phyloP scores from a whole-genome alignment of 2,113 vertebrate species.

The Cacatua alba region DNA sequence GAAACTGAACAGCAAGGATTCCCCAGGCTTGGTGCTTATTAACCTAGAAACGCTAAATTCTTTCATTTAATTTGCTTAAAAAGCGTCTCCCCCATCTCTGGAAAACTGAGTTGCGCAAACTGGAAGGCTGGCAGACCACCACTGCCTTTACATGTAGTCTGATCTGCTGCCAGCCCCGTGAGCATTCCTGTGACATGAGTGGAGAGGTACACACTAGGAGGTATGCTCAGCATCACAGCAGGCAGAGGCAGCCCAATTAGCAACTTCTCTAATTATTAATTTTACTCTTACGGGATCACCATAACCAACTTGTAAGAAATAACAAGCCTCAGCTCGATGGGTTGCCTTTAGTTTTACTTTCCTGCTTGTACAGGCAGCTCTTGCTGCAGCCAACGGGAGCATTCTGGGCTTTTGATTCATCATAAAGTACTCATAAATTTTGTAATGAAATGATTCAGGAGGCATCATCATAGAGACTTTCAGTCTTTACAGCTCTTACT shows the following conservation, averaged over 20 bases:
- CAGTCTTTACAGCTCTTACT: not conserved
- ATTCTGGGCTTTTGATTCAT: not conserved
- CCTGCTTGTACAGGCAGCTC: not conserved
- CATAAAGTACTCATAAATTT: not conserved
- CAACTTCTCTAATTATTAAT: not conserved
- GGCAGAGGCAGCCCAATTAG: not conserved
- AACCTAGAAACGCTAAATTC: not conserved
- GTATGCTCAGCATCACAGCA: not conserved
- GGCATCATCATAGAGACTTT: not conserved
- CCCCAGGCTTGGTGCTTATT: not conserved
- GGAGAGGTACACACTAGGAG: not conserved
- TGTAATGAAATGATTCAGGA: not conserved
- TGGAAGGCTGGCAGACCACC: not conserved
- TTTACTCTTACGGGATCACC: not conserved
- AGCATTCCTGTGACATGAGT: not conserved
- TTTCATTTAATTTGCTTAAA: not conserved
- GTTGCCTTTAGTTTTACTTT: not conserved
- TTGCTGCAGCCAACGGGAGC: not conserved
- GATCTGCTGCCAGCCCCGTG: not conserved
- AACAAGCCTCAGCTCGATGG: conserved; percentile 12
- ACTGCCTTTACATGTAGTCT: not conserved
- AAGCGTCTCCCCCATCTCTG: not conserved
- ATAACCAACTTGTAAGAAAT: not conserved
- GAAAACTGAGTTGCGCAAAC: fast-evolving
- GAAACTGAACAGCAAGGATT: not conserved